Percentiles rank a stretch among this genome's conserved stretches.
phyloP scores from a whole-genome alignment of 2,113 vertebrate genomes.

The Eleginops maclovinus region DNA sequence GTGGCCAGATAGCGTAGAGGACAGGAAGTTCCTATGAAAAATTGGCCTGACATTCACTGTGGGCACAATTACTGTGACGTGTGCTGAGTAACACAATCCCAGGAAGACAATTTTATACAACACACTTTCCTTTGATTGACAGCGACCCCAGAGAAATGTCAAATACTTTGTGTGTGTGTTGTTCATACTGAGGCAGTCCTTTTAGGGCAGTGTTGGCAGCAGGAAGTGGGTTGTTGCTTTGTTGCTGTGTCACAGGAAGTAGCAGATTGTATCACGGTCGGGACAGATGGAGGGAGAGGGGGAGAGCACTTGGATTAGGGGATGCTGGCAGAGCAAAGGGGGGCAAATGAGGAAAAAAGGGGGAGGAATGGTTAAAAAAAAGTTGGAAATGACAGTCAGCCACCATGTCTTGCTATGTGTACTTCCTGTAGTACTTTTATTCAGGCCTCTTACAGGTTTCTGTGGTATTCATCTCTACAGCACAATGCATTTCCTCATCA shows the following conservation, averaged over 20 bases:
- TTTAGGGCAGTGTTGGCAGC: slow-evolving; percentile 78
- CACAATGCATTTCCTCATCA: too few species aligned
- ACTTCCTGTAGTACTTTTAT: background rate
- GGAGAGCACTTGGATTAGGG: slow-evolving; percentile 70
- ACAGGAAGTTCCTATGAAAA: background rate
- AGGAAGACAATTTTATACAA: slow-evolving; percentile 43
- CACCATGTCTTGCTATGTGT: slow-evolving; percentile 9
- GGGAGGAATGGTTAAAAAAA: slow-evolving; percentile 37
- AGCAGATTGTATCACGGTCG: slow-evolving; percentile 80
- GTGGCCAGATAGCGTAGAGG: background rate
- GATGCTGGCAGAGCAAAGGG: slow-evolving; percentile 40
- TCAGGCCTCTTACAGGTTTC: background rate
- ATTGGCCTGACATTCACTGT: background rate
- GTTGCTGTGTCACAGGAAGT: slow-evolving; percentile 81
- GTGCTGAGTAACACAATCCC: slow-evolving; percentile 48
- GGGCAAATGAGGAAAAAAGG: slow-evolving; percentile 42
- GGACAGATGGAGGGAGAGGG: slow-evolving; percentile 75
- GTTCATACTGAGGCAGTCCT: slow-evolving; percentile 63
- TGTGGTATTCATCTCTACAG: background rate
- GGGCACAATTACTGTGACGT: background rate
- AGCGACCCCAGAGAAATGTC: background rate
- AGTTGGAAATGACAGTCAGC: background rate
- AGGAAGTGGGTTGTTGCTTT: slow-evolving; percentile 81
- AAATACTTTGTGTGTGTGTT: slow-evolving; percentile 35
- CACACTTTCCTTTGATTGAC: slow-evolving; percentile 17